Conservation (phyloP, 1,140 invertebrate genomes). For the Scaptomyza graminum region DNA sequence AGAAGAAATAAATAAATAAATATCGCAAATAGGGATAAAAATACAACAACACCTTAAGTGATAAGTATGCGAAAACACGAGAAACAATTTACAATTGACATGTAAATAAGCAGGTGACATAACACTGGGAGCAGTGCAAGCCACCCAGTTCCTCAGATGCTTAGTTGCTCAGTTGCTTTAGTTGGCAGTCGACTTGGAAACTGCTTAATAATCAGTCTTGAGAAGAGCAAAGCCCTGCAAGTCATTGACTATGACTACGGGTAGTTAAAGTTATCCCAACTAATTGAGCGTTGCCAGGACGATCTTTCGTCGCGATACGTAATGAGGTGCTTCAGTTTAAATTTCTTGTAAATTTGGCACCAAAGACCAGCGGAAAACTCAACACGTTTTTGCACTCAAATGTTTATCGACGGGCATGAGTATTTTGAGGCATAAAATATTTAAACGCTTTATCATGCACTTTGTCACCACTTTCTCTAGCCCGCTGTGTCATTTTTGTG, state of each 20-base stretch:
- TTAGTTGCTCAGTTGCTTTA: neutral
- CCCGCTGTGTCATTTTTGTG: slow-evolving; percentile 31
- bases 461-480: slow-evolving; percentile 66
- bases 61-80: slow-evolving; percentile 63
- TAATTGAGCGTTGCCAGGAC: slow-evolving; percentile 54
- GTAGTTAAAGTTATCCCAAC: slow-evolving; percentile 30
- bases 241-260: slow-evolving; percentile 1
- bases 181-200: slow-evolving; percentile 29
- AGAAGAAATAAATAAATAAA: neutral
- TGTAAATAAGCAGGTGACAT: slow-evolving; percentile 63
- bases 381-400: slow-evolving; percentile 77
- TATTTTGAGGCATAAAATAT: slow-evolving; percentile 68
- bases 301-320: slow-evolving; percentile 14
- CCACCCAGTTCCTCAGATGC: slow-evolving; percentile 3
- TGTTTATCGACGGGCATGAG: slow-evolving; percentile 55
- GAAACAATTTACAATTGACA: slow-evolving; percentile 82
- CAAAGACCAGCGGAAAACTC: slow-evolving; percentile 12
- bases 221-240: neutral
- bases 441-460: slow-evolving; percentile 71
- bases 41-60: slow-evolving; percentile 46
- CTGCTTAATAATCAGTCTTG: neutral
- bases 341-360: neutral
- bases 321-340: slow-evolving; percentile 34
- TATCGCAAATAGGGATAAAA: slow-evolving; percentile 28
- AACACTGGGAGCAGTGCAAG: neutral